A percentile compares a stretch with the other conserved stretches of the same genome.
Conservation (phyloP, 2,113 vertebrate genomes). For the Brachyhypopomus occidentalis region DNA sequence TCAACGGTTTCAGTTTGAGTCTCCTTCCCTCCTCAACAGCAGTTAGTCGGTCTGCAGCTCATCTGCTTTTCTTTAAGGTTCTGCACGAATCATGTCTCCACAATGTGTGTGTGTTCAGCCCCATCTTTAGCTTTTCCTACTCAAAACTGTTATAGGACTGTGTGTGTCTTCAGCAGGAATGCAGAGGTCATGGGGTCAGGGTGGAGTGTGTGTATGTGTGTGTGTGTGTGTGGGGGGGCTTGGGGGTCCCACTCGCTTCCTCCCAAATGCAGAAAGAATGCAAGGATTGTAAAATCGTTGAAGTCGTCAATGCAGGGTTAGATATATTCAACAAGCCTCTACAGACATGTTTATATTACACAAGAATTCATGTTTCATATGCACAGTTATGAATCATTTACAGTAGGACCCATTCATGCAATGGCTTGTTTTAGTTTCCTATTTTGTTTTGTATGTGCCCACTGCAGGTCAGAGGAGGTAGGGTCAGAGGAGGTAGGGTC, state of each 20-base stretch:
- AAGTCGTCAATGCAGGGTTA: background rate
- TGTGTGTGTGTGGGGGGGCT: too few relatives aligned
- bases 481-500: too few relatives aligned
- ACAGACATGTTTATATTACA: too few relatives aligned
- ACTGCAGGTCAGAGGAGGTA: too few relatives aligned
- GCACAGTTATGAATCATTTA: too few relatives aligned
- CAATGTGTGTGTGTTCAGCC: slow-evolving; percentile 27
- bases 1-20: background rate
- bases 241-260: slow-evolving; percentile 27
- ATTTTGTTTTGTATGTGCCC: too few relatives aligned
- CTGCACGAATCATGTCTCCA: slow-evolving; percentile 30
- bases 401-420: too few relatives aligned
- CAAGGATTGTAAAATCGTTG: slow-evolving; percentile 4
- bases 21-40: background rate
- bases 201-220: too few relatives aligned
- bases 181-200: slow-evolving; percentile 27
- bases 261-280: slow-evolving; percentile 6
- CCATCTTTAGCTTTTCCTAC: slow-evolving; percentile 15
- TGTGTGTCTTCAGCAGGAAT: slow-evolving; percentile 40
- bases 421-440: too few relatives aligned
- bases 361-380: too few relatives aligned
- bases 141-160: slow-evolving; percentile 19
- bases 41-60: background rate
- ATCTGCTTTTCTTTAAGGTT: slow-evolving; percentile 43
- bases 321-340: too few relatives aligned